phyloP scores from a whole-genome alignment of 2,797 vertebrate genomes.

The Brachyrhaphis roseni region DNA sequence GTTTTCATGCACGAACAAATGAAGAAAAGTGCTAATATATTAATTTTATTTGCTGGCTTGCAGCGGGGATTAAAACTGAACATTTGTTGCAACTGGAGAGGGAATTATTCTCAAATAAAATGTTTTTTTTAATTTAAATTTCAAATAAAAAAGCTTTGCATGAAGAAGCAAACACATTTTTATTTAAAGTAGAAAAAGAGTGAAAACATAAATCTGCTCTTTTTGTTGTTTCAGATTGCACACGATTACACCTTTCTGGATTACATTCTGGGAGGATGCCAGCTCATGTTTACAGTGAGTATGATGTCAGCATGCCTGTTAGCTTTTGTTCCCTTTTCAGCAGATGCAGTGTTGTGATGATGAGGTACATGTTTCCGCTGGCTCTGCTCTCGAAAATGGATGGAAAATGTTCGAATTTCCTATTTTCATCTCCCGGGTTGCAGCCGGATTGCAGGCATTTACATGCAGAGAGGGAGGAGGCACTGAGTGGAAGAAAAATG shows the following conservation, averaged over 20 bases:
- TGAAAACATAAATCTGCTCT: background rate
- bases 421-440: slow-evolving; percentile 43
- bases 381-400: slow-evolving; percentile 26
- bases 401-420: slow-evolving; percentile 39
- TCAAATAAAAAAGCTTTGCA: background rate
- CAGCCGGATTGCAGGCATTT: slow-evolving; percentile 43
- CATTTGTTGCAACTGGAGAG: slow-evolving; percentile 59
- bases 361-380: slow-evolving; percentile 35
- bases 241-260: slow-evolving; percentile 96
- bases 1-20: slow-evolving; percentile 31
- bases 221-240: slow-evolving; percentile 83
- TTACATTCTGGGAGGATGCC: slow-evolving; percentile 97
- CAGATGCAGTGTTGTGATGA: slow-evolving; percentile 27
- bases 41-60: slow-evolving; percentile 70
- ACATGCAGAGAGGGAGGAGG: slow-evolving; percentile 35
- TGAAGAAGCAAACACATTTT: background rate
- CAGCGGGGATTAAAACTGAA: slow-evolving; percentile 66
- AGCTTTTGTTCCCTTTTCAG: background rate
- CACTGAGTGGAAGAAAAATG: background rate
- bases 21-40: slow-evolving; percentile 53
- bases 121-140: background rate
- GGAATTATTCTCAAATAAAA: slow-evolving; percentile 53
- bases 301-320: slow-evolving; percentile 26
- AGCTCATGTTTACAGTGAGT: slow-evolving; percentile 98
- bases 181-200: background rate